Evolutionary conservation across 2,888 invertebrate genomes (phyloP).

Genomic region (Andrena bucephala): DNA sequence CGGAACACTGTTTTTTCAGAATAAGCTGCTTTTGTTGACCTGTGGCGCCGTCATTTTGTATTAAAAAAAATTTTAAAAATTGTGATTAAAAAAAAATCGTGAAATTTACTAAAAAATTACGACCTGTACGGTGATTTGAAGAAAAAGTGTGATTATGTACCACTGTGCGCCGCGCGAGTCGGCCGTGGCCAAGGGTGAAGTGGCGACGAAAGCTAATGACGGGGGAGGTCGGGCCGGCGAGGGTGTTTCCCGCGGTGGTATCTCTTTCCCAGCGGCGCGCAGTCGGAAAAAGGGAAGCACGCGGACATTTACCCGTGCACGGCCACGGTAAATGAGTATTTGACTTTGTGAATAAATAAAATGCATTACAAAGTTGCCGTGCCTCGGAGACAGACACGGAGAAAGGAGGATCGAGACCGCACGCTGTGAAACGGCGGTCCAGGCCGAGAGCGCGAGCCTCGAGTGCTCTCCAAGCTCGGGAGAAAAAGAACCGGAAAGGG

Average conservation of each 20-base stretch:
- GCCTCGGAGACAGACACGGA: slow-evolving; percentile 23
- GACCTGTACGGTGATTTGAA: too few relatives aligned
- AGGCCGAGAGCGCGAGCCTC: neutral
- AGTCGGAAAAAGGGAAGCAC: slow-evolving; percentile 51
- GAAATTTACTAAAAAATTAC: too few relatives aligned
- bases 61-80: too few relatives aligned
- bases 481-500: slow-evolving; percentile 37
- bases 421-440: neutral
- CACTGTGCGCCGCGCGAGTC: neutral
- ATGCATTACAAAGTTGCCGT: slow-evolving; percentile 81
- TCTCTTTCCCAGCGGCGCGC: slow-evolving; percentile 1
- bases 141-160: too few relatives aligned
- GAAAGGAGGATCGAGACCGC: slow-evolving; percentile 26
- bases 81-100: too few relatives aligned
- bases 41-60: too few relatives aligned
- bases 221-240: slow-evolving; percentile 25
- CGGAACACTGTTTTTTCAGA: too few relatives aligned
- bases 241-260: slow-evolving; percentile 13
- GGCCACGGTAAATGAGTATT: slow-evolving; percentile 81
- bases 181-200: slow-evolving; percentile 53
- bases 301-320: slow-evolving; percentile 72
- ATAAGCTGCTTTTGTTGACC: too few relatives aligned
- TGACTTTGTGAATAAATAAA: slow-evolving; percentile 85
- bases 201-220: slow-evolving; percentile 63
- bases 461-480: slow-evolving; percentile 43